phyloP scores from a whole-genome alignment of 2,113 vertebrate genomes.

The Nycticryphes semicollaris region DNA sequence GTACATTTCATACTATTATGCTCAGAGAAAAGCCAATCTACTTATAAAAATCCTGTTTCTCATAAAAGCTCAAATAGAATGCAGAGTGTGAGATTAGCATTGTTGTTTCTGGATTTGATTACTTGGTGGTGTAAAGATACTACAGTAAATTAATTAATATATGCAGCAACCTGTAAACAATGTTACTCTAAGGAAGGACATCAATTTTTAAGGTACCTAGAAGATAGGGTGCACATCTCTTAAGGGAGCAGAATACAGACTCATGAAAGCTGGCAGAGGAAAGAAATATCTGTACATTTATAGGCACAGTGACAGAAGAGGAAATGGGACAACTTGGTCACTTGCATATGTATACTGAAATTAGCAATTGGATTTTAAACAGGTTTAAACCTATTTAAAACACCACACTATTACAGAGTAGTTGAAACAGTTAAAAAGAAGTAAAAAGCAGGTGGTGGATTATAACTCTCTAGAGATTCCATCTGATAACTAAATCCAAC shows the following conservation, averaged over 20 bases:
- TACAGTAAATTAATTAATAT: not conserved
- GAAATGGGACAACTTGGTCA: not conserved
- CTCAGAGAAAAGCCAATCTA: not conserved
- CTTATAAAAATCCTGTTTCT: not conserved
- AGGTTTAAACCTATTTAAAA: not conserved
- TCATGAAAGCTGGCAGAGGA: not conserved
- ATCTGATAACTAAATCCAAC: conserved; percentile 52
- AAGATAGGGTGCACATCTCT: not conserved
- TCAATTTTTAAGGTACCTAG: not conserved
- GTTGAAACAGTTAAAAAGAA: conserved; percentile 26
- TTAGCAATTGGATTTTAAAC: not conserved
- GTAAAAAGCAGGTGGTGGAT: not conserved
- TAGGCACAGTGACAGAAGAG: not conserved
- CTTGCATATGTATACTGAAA: not conserved
- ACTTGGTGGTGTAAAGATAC: not conserved
- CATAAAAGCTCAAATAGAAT: not conserved
- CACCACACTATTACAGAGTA: not conserved
- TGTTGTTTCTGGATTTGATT: not conserved
- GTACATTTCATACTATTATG: not conserved
- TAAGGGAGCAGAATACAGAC: not conserved
- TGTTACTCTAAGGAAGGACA: not conserved
- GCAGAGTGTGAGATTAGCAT: not conserved
- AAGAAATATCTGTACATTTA: not conserved
- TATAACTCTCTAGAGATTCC: conserved; percentile 25
- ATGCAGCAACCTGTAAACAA: not conserved